phyloP scores from a whole-genome alignment of 2,888 invertebrate species.

The Trichacis sp. region DNA sequence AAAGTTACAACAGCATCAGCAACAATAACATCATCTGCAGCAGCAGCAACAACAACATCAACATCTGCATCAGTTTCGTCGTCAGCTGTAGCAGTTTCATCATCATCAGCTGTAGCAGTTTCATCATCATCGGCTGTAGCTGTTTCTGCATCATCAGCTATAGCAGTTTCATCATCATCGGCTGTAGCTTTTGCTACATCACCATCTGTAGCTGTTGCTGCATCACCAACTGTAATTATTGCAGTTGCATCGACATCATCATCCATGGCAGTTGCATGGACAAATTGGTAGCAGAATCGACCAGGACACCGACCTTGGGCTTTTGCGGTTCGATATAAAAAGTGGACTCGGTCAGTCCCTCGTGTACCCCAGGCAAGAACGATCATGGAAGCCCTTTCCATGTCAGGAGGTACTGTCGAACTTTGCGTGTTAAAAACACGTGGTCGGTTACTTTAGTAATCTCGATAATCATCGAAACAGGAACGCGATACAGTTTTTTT shows the following conservation, averaged over 20 bases:
- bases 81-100: neutral
- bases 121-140: neutral
- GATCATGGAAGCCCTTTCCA: constrained; percentile 34
- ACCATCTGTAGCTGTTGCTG: neutral
- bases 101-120: neutral
- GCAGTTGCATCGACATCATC: neutral
- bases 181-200: neutral
- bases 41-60: no score
- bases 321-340: no score
- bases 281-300: no score
- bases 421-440: constrained; percentile 45
- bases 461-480: constrained; percentile 14
- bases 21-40: no score
- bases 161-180: constrained; percentile 2
- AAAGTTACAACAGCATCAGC: no score
- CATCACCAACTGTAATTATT: neutral
- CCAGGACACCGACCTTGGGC: no score
- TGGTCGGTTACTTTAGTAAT: constrained; percentile 24
- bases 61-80: no score
- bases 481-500: neutral
- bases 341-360: no score
- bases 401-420: constrained; percentile 51
- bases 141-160: constrained; percentile 4
- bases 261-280: no score
- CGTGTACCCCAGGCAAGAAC: constrained; percentile 29